Base-by-base conservation (phyloP, 2,888 invertebrate genomes). In the Lutraria lutraria region DNA sequence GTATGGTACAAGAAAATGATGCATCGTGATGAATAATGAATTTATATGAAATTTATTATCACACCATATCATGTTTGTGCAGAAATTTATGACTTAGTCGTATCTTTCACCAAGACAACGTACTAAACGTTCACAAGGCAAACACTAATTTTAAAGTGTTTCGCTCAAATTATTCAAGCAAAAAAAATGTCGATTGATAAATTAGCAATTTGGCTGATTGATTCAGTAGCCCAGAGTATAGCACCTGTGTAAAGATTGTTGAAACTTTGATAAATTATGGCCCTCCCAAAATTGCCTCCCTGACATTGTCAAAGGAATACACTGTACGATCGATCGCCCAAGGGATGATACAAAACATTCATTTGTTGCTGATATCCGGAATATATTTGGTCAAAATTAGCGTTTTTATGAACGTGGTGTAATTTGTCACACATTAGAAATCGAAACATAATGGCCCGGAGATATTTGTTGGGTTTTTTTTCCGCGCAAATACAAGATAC, bases 351-450 rank as follows among this genome's bases (percentile, higher is more conserved):
- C 63, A 68, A 68, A 68, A 25, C 25, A 68, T 25, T 25, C 63
- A 68, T 34, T 76, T 76, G 19, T 34, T 76, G 34, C 29, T 31
- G 31, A 76, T 34, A 16, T 76, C 76, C 76, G 34, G 76, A 31
- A 31, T 34, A 31, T 76, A 31, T 31, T 34, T 76, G 31, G 76
- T 76, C 31, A 31, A 76, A 76, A 76, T 76, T 31, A 76, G 31
- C 34, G 34, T 76, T 76, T 76, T 76, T 34, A 34, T 34, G 76
- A 76, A 76, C 76, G 31, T 31, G 31, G 76, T 76, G 76, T 16
- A 34, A 76, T 34, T 34, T 76, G 34, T 76, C 31, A 76, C 76
- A 25, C 76, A 25, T 76, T 76, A 19, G 15, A 76, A 76, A 31
- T 76, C 76, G 25, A 15, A 29, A 19, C 25, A 68, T 3, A 76